phyloP scores from a whole-genome alignment of 2,888 invertebrate species.

The Drosophila multiciliata region DNA sequence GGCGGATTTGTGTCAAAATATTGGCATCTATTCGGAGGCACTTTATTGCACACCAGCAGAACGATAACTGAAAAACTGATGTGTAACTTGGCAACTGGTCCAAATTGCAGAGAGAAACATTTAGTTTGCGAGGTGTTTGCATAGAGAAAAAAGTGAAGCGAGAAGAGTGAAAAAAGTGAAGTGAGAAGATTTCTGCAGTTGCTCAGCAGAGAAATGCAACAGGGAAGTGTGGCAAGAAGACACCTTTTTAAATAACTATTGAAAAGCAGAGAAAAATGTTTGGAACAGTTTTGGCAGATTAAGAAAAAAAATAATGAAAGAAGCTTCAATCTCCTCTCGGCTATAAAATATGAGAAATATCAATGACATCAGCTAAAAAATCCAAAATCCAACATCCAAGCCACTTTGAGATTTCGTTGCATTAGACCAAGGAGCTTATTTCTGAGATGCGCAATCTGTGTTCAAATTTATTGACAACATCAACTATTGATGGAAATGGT shows the following conservation, averaged over 20 bases:
- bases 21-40: conserved; percentile 54
- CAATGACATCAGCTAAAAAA: not conserved
- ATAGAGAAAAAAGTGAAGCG: not conserved
- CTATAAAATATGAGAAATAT: not conserved
- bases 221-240: not conserved
- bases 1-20: conserved; percentile 61
- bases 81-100: conserved; percentile 9
- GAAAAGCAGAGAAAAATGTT: not conserved
- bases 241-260: not conserved
- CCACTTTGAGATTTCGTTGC: not conserved
- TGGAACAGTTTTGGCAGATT: not conserved
- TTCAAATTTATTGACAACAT: conserved; percentile 36
- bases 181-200: not conserved
- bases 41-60: conserved; percentile 24
- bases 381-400: not conserved
- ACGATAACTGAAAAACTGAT: conserved; percentile 30
- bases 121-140: not conserved
- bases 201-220: not conserved
- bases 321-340: not conserved
- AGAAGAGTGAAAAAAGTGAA: not conserved
- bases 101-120: not conserved
- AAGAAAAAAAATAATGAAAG: not conserved
- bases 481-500: conserved; percentile 46
- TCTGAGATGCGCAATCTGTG: not conserved
- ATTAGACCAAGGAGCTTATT: not conserved